A percentile compares a stretch with the other conserved stretches of the same genome.
Evolutionary conservation across 2,797 vertebrate species (phyloP).

Genomic region (Helarctos malayanus): DNA sequence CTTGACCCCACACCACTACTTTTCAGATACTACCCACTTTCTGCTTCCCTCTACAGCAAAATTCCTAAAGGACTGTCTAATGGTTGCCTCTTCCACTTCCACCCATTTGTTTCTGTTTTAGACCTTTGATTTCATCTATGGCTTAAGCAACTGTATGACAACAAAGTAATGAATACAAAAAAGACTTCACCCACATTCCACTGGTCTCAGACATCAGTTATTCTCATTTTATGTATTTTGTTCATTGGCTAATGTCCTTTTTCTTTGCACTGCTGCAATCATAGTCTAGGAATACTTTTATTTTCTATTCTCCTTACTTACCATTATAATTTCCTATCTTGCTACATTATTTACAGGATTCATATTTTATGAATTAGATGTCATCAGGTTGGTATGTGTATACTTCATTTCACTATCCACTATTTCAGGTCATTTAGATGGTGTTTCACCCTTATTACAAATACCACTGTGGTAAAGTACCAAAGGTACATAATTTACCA

Average conservation of each 20-base stretch:
- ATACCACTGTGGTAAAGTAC: not conserved
- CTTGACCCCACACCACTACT: not conserved
- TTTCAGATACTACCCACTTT: not conserved
- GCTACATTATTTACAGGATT: not conserved
- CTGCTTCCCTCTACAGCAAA: not conserved
- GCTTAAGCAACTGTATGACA: conserved; percentile 53
- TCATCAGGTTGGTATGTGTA: not conserved
- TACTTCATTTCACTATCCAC: not conserved
- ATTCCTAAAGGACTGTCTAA: conserved; percentile 61
- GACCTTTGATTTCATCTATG: conserved; percentile 55
- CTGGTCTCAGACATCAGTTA: not conserved
- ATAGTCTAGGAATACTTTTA: not conserved
- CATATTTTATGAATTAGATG: conserved; percentile 26
- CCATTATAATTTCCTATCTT: not conserved
- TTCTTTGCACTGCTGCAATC: not conserved
- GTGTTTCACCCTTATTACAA: not conserved
- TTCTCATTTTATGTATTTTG: not conserved
- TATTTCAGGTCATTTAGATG: not conserved
- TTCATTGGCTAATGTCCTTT: not conserved
- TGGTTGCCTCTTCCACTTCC: not conserved
- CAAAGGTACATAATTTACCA: not conserved
- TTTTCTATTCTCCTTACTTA: not conserved
- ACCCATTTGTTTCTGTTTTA: conserved; percentile 37
- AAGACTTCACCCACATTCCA: conserved; percentile 39
- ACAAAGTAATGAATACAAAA: conserved; percentile 9